These are phyloP conservation scores for Lobophora halterata DNA, from an alignment of 2,888 invertebrate species.

Conservation along the genomic window DNA sequence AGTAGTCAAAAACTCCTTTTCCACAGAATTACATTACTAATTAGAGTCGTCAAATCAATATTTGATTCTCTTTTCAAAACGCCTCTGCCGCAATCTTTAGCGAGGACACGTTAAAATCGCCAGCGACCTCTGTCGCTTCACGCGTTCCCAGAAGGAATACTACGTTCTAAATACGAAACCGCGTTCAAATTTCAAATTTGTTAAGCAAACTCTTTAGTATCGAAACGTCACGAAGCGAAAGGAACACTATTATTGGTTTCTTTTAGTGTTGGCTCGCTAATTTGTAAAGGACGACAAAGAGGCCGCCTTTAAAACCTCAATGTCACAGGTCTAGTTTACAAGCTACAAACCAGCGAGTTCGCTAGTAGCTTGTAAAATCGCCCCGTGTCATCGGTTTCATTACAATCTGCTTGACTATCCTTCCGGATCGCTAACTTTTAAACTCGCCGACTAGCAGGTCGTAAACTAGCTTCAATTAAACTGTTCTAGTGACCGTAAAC, in stretches of 20 bases:
- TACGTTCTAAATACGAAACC: conserved; percentile 43
- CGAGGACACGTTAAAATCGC: conserved; percentile 57
- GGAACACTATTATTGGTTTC: conserved; percentile 37
- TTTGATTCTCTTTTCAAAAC: conserved; percentile 46
- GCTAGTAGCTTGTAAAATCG: too few relatives aligned
- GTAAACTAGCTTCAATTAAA: too few relatives aligned
- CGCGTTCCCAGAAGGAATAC: conserved; percentile 66
- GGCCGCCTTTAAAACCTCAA: too few relatives aligned
- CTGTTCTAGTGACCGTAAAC: too few relatives aligned
- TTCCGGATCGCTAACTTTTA: too few relatives aligned
- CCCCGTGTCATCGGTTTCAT: too few relatives aligned
- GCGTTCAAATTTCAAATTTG: conserved; percentile 46
- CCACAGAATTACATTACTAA: conserved; percentile 62
- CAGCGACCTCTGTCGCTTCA: conserved; percentile 38
- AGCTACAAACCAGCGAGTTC: too few relatives aligned
- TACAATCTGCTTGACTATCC: too few relatives aligned
- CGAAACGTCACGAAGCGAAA: conserved; percentile 53
- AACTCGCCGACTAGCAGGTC: too few relatives aligned
- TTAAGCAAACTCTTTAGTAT: conserved; percentile 48
- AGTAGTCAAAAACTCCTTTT: conserved; percentile 50
- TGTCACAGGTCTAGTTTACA: too few relatives aligned
- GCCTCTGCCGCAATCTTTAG: conserved; percentile 46
- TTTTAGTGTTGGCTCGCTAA: conserved; percentile 52
- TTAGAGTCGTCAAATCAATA: conserved; percentile 57
- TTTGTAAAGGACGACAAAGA: conserved; percentile 46